A percentile compares a stretch with the other conserved stretches of the same genome.
phyloP scores from a whole-genome alignment of 2,113 vertebrate species.

The Axis porcinus region DNA sequence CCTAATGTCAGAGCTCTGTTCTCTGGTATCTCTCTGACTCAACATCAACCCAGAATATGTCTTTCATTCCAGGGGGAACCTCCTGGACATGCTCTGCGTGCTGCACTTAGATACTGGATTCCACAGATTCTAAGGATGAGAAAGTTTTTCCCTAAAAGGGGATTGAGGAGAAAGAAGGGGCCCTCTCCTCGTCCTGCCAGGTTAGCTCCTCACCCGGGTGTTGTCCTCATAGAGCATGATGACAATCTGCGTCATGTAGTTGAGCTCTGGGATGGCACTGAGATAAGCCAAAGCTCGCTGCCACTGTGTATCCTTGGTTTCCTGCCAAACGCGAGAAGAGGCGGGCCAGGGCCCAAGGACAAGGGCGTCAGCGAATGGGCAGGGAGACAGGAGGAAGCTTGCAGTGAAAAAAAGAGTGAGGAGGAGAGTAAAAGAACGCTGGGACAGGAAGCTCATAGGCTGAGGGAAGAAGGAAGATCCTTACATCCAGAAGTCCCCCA shows the following conservation, averaged over 20 bases:
- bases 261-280: constrained; percentile 96
- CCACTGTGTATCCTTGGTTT: constrained; percentile 96
- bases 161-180: background rate
- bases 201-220: constrained; percentile 88
- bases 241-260: constrained; percentile 99
- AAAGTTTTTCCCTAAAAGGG: background rate
- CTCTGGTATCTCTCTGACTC: background rate
- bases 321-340: constrained; percentile 80
- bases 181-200: background rate
- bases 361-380: constrained; percentile 44
- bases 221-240: constrained; percentile 99
- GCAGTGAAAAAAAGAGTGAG: background rate
- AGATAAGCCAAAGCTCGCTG: constrained; percentile 98
- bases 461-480: constrained; percentile 55
- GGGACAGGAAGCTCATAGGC: background rate
- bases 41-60: background rate
- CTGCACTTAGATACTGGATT: background rate
- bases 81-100: background rate
- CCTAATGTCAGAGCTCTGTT: background rate
- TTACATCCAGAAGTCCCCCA: constrained; percentile 95
- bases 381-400: constrained; percentile 31
- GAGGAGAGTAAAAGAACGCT: background rate
- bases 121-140: background rate
- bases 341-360: background rate
- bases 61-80: background rate